These are phyloP conservation scores for Arctocebus calabarensis DNA, from an alignment of 2,797 vertebrate species.

Conservation along the genomic window DNA sequence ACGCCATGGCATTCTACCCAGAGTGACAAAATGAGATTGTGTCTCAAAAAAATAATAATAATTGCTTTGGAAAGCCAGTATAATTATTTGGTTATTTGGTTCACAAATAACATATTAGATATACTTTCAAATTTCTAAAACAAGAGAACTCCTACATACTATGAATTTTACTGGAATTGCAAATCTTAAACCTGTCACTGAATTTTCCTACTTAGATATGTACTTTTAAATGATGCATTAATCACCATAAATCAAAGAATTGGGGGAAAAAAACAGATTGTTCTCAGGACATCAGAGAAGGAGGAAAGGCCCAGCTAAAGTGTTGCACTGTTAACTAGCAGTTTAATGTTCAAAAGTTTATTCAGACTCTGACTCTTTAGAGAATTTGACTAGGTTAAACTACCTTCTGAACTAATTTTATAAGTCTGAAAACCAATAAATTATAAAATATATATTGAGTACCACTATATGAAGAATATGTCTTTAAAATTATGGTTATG, in stretches of 20 bases:
- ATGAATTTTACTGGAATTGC: neutral
- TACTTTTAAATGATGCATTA: slow-evolving; percentile 53
- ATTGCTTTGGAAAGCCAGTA: neutral
- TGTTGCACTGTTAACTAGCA: neutral
- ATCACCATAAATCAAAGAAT: slow-evolving; percentile 37
- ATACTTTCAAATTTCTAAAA: neutral
- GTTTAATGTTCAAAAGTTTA: neutral
- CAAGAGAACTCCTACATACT: neutral
- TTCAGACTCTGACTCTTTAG: neutral
- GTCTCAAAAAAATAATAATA: neutral
- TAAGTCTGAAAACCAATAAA: neutral
- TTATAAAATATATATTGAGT: neutral
- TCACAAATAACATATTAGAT: neutral
- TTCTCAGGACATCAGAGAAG: neutral
- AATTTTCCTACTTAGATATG: neutral
- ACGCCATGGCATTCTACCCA: too few relatives aligned
- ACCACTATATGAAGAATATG: neutral
- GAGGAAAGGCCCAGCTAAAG: neutral
- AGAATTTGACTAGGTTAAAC: neutral
- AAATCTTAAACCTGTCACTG: slow-evolving; percentile 16
- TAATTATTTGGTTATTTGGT: neutral
- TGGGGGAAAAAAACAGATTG: neutral
- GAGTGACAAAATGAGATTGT: too few relatives aligned
- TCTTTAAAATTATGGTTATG: neutral
- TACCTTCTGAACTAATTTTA: neutral